phyloP scores from a whole-genome alignment of 2,888 invertebrate species.

The Conchocele bisecta region DNA sequence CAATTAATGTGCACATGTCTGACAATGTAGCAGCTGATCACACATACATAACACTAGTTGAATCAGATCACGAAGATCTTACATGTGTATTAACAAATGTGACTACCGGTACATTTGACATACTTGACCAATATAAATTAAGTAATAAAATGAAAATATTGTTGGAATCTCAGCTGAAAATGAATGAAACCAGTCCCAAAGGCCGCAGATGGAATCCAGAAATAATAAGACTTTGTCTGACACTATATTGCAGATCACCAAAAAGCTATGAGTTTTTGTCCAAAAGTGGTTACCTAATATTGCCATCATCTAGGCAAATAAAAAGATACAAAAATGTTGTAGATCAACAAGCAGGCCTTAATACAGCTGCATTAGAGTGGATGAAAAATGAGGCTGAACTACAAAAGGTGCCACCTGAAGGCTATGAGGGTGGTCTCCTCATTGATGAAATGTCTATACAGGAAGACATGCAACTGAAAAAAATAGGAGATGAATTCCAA shows the following conservation, averaged over 20 bases:
- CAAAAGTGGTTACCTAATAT: constrained; percentile 4
- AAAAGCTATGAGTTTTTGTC: neutral
- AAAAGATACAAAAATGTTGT: constrained; percentile 15
- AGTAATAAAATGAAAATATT: constrained; percentile 6
- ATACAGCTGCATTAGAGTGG: constrained; percentile 49
- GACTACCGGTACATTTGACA: too few relatives aligned
- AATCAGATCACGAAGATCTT: constrained; percentile 8
- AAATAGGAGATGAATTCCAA: constrained; percentile 8
- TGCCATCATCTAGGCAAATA: constrained; percentile 18
- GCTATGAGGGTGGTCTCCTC: constrained; percentile 49
- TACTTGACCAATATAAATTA: neutral
- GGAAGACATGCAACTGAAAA: constrained; percentile 46
- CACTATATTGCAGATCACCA: constrained; percentile 3
- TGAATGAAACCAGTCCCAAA: neutral
- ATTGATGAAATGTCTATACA: constrained; percentile 61
- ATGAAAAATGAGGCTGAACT: constrained; percentile 46
- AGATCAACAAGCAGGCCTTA: constrained; percentile 46
- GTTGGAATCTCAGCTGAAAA: neutral
- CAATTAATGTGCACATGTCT: too few relatives aligned
- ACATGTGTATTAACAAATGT: too few relatives aligned
- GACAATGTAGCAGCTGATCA: too few relatives aligned
- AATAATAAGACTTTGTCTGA: constrained; percentile 9
- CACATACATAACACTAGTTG: neutral
- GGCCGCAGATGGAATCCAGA: neutral
- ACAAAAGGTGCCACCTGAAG: constrained; percentile 37